Evolutionary conservation across 2,888 invertebrate genomes (phyloP).

Genomic region (Saturnia japonica): DNA sequence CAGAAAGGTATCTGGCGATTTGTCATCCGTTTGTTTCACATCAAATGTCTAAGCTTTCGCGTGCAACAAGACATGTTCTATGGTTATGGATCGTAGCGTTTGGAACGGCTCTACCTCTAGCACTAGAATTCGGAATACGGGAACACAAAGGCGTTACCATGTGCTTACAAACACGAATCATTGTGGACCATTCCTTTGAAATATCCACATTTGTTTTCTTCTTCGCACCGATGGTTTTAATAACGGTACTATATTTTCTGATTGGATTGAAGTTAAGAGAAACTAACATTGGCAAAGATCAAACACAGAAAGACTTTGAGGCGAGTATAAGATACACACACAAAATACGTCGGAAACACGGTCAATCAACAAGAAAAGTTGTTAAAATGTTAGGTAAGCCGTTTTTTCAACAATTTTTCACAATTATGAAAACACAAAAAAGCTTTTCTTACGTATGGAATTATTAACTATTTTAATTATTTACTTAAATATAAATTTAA

Average conservation of each 20-base stretch:
- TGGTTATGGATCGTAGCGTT: constrained; percentile 91
- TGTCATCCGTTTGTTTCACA: constrained; percentile 86
- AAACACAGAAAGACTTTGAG: constrained; percentile 47
- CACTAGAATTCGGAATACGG: constrained; percentile 69
- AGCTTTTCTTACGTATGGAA: too few species aligned
- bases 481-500: too few species aligned
- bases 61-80: constrained; percentile 91
- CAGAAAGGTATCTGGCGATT: constrained; percentile 86
- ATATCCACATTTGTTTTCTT: constrained; percentile 88
- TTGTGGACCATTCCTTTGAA: constrained; percentile 85
- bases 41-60: constrained; percentile 92
- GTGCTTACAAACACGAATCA: constrained; percentile 75
- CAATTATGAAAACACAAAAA: too few species aligned
- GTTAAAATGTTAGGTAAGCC: constrained; percentile 89
- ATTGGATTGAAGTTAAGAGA: constrained; percentile 83
- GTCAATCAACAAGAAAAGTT: constrained; percentile 85
- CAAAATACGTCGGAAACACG: constrained; percentile 62
- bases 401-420: too few species aligned
- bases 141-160: constrained; percentile 62
- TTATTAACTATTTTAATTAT: too few species aligned
- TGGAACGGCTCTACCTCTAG: constrained; percentile 88
- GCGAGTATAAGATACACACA: constrained; percentile 45
- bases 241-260: constrained; percentile 87
- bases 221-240: constrained; percentile 88
- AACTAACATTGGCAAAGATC: constrained; percentile 61